Base-by-base conservation (phyloP, 2,888 invertebrate species). In the Drosophila picticornis region DNA sequence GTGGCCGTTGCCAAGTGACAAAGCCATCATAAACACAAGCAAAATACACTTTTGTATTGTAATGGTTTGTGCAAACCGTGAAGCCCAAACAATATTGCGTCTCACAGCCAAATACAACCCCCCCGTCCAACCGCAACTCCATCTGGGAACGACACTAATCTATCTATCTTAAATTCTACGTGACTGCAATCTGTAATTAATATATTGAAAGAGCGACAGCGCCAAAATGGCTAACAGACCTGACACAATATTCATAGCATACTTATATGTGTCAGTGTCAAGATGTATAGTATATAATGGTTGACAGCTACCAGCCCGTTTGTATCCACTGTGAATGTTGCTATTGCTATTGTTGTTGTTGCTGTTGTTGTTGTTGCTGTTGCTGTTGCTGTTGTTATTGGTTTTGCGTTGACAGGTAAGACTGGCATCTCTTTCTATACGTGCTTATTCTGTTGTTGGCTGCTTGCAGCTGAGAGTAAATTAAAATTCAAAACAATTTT, bases 401-500 rank as follows among this genome's bases (percentile, higher is more conserved):
- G 34, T 53, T 48, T 34, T 56, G 46, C 73, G 77, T 61, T 77
- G 83, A 65, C 76, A 68, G 78, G 63, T 75, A 55, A 63, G 62
- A 59, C 69, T 56, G 68, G 38, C 74, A 60, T 34, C 48, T 59
- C 50, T 38, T 10, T n/a, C 7, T 48, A 22, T 11, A 13, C 50
- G n/a, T 64, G 22, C 36, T 16, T 19, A 13, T 40, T 48, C 22
- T 40, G 4, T 16, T 25, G 57, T 51, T 61, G 22, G 27, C 34
- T 57, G 27, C 36, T 43, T 38, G 48, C 60, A 38, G 48, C 31
- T 52, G 78, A 73, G 77, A 84, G 82, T 84, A 83, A 85, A 88
- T 85, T 88, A 83, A 85, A 85, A 85, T 85, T 83, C 85, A 80
- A 84, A 85, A 85, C 85, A 83, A 88, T 88, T 85, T 84, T 80